Base-by-base conservation (phyloP, 2,888 invertebrate species). In the Orchesella flavescens region DNA sequence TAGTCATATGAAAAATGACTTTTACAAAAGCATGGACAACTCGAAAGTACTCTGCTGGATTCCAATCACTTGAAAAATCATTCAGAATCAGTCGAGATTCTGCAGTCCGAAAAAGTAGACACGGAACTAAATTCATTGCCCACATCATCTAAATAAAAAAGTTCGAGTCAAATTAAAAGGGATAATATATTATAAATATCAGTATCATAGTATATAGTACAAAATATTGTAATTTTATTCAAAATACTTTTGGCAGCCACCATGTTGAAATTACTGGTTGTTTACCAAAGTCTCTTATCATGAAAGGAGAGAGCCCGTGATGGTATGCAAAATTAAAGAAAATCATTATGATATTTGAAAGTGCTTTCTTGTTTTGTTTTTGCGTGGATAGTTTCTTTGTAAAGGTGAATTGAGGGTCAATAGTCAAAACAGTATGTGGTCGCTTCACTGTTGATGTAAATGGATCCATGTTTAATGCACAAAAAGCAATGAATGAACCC, bases 41-140 rank as follows among this genome's bases (percentile, higher is more conserved):
- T 34, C 75, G 75, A 43, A 75, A 75, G 44, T 75, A 75, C 1
- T 24, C 53, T 13, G 75, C 19, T 19, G 75, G 75, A 65, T 75
- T 43, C 74, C 74, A 74, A 1, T 65, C 75, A 2, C 53, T 49
- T 1, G 13, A 10, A 55, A 75, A 55, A 9, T 75, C 65, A 0
- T 17, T 17, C n/a, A 75, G 12, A 19, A 65, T 43, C 9, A 53
- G 34, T 5, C 75, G 65, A 0, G 75, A 75, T 43, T 75, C 75
- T 12, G 65, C 75, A 34, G 53, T 19, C 9, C 75, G 75, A 7
- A 75, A 53, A 1, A 75, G 7, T 1, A 65, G 12, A n/a, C 75
- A 65, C 0, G 75, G 75, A 12, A 75, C 12, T 34, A 75, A 17
- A 65, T 24, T 55, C 0, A 65, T 12, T 13, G 12, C 0, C 65